Evolutionary conservation across 2,888 invertebrate genomes (phyloP).

Genomic region (Sepioteuthis lessoniana): DNA sequence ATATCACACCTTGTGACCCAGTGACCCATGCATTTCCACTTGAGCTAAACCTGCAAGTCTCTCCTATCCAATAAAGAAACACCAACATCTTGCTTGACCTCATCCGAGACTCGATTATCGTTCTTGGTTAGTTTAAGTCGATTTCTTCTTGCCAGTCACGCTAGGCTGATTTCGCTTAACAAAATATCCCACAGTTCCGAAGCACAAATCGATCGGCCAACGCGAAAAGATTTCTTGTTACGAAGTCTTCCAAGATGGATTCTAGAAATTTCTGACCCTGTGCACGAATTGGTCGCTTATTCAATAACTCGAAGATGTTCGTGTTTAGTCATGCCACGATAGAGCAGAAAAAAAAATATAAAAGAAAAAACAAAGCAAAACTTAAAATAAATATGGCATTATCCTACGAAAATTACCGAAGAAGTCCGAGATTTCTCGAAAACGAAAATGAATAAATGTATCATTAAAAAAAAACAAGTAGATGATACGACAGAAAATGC

Average conservation of each 20-base stretch:
- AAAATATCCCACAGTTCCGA: background rate
- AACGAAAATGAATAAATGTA: background rate
- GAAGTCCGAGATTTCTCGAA: background rate
- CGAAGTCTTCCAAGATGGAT: background rate
- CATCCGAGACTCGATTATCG: background rate
- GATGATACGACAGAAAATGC: too few species aligned
- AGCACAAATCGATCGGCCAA: background rate
- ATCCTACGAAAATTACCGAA: background rate
- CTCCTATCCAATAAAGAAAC: background rate
- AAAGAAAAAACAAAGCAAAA: too few species aligned
- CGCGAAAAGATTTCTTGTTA: background rate
- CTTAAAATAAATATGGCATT: background rate
- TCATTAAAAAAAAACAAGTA: too few species aligned
- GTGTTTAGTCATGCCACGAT: background rate
- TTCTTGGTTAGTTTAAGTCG: constrained; percentile 16
- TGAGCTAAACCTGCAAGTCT: background rate
- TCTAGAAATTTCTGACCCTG: background rate
- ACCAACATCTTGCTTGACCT: background rate
- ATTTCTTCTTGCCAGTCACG: background rate
- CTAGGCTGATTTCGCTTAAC: background rate
- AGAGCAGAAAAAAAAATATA: background rate
- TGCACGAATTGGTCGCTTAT: background rate
- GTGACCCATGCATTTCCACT: background rate
- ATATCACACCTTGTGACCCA: background rate
- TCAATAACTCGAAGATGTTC: background rate